phyloP scores from a whole-genome alignment of 2,888 invertebrate genomes.

The Achlya flavicornis region DNA sequence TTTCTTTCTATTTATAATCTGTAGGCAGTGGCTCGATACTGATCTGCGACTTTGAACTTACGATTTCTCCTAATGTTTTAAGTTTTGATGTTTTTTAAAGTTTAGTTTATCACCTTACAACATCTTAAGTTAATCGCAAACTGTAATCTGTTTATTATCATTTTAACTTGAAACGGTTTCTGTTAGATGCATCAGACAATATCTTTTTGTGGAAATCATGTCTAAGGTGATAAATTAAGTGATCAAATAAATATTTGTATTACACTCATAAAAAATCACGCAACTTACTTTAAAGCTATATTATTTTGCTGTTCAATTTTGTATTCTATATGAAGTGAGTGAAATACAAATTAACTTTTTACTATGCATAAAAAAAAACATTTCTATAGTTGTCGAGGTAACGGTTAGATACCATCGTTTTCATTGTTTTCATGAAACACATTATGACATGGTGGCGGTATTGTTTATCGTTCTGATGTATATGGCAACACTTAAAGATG shows the following conservation, averaged over 20 bases:
- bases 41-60: slow-evolving; percentile 30
- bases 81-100: slow-evolving; percentile 35
- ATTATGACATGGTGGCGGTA: slow-evolving; percentile 56
- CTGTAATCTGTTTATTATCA: too few species aligned
- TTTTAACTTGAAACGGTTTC: background rate
- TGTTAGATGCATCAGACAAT: background rate
- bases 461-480: slow-evolving; percentile 31
- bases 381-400: slow-evolving; percentile 30
- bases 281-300: background rate
- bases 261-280: slow-evolving; percentile 15
- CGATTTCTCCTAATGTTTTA: slow-evolving; percentile 51
- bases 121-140: slow-evolving; percentile 5
- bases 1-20: slow-evolving; percentile 23
- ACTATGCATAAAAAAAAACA: slow-evolving; percentile 27
- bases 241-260: slow-evolving; percentile 14
- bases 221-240: slow-evolving; percentile 19
- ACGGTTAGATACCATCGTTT: slow-evolving; percentile 38
- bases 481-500: slow-evolving; percentile 47
- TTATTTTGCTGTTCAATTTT: background rate
- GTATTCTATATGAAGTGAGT: slow-evolving; percentile 24
- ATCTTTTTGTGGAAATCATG: slow-evolving; percentile 23
- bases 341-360: slow-evolving; percentile 32
- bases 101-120: slow-evolving; percentile 23
- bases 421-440: slow-evolving; percentile 34
- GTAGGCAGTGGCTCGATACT: slow-evolving; percentile 30